Evolutionary conservation across 2,113 vertebrate genomes (phyloP).

Genomic region (Prolemur simus): DNA sequence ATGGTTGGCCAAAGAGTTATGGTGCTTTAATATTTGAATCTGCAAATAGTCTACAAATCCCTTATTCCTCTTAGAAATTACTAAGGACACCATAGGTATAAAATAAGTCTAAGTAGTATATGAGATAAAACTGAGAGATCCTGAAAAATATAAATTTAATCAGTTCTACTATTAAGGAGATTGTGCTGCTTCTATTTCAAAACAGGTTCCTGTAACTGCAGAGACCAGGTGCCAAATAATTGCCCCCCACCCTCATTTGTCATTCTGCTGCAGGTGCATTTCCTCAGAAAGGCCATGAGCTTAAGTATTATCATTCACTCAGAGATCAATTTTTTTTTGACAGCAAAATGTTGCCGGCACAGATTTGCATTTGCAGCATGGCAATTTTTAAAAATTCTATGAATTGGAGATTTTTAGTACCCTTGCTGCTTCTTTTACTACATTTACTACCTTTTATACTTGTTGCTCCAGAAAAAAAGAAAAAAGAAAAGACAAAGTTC

Average conservation of each 20-base stretch:
- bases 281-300: conserved; percentile 26
- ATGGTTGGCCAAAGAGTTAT: not conserved
- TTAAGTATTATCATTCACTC: conserved; percentile 54
- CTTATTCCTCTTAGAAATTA: conserved; percentile 1
- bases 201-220: not conserved
- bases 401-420: conserved; percentile 17
- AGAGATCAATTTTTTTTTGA: conserved; percentile 67
- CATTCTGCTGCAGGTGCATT: conserved; percentile 39
- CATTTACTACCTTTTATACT: not conserved
- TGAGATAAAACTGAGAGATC: not conserved
- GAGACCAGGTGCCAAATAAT: not conserved
- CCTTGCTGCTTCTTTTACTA: not conserved
- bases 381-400: conserved; percentile 35
- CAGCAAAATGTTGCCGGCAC: conserved; percentile 57
- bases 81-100: not conserved
- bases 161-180: not conserved
- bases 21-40: conserved; percentile 2
- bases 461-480: not conserved
- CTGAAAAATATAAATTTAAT: conserved; percentile 15
- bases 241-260: not conserved
- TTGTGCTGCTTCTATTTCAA: conserved; percentile 18
- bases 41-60: not conserved
- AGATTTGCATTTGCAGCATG: conserved; percentile 64
- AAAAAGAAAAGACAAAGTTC: not conserved
- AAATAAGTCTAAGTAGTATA: not conserved